Evolutionary conservation across 2,888 invertebrate genomes (phyloP), one percentile per base, ranked within the genome.

Genomic region (Periphyllus acericola): DNA sequence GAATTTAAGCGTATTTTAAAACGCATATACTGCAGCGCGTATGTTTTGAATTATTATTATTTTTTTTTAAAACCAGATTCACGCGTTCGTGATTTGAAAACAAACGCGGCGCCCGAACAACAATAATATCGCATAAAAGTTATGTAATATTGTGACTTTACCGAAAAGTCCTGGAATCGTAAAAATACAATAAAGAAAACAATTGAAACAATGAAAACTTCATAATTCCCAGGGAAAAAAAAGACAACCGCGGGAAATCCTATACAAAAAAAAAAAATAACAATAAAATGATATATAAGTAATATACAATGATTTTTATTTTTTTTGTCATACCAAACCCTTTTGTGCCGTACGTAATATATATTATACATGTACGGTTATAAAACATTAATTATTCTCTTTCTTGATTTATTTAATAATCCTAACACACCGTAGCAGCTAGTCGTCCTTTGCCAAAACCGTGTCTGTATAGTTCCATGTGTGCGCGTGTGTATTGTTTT

Each of bases 351-450:
- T 14, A 29, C 9, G 0, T 46, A 46, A 46, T 46, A 11, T 11
- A 46, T 14, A 46, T 46, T 14, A 46, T 46, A 46, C 2, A 14
- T 46, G 14, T 46, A 36, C 1, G 36, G 74, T 17, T 34, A 36
- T 36, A 74, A 81, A 81, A 82, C 29, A 71, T 82, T 46, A 25
- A 46, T 82, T 40, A 29, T 29, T 66, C 34, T 80, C 40, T 36
- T n/a, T 32, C 32, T 32, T 82, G 81, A 82, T 82, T 82, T 82
- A 82, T 82, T 81, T 32, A 32, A 81, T 32, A 82, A 71, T 82
- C 81, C 71, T 82, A 82, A 82, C 81, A 82, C 81, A 82, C 32
- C n/a, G n/a, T n/a, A n/a, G n/a, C n/a, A n/a, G n/a, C n/a, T n/a
- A 32, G 71, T 46, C 46, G 25, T 32, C 29, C 46, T 40, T 46